Evolutionary conservation across 2,113 vertebrate species (phyloP).

Genomic region (Spheniscus mendiculus): DNA sequence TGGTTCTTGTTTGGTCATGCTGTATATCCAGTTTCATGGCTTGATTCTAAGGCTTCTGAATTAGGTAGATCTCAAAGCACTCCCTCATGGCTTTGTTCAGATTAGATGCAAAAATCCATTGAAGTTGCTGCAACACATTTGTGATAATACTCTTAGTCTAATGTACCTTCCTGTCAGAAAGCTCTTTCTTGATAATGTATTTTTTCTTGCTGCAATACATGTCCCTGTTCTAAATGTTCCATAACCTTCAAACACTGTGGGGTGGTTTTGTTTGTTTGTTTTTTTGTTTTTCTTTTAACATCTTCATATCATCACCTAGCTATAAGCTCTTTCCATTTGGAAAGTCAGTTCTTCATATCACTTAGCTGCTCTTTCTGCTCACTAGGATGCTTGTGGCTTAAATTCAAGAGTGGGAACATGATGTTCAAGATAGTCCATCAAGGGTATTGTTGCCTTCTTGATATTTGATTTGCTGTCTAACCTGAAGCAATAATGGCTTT

Average conservation of each 20-base stretch:
- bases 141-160: background rate
- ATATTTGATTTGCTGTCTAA: conserved; percentile 7
- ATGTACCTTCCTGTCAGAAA: background rate
- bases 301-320: background rate
- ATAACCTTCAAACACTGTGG: background rate
- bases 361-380: background rate
- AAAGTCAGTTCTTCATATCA: background rate
- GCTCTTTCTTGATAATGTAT: background rate
- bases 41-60: background rate
- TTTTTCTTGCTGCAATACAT: background rate
- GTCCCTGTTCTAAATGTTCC: background rate
- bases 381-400: background rate
- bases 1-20: background rate
- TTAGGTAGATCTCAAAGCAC: background rate
- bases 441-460: background rate
- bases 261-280: background rate
- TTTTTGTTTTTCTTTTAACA: background rate
- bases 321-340: background rate
- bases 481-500: conserved; percentile 12
- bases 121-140: background rate
- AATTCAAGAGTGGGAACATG: conserved; percentile 10
- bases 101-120: background rate
- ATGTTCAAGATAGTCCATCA: background rate
- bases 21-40: background rate
- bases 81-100: background rate